These are phyloP conservation scores for Drosophila vallismaia DNA, from an alignment of 2,888 invertebrate genomes.

Conservation along the genomic window DNA sequence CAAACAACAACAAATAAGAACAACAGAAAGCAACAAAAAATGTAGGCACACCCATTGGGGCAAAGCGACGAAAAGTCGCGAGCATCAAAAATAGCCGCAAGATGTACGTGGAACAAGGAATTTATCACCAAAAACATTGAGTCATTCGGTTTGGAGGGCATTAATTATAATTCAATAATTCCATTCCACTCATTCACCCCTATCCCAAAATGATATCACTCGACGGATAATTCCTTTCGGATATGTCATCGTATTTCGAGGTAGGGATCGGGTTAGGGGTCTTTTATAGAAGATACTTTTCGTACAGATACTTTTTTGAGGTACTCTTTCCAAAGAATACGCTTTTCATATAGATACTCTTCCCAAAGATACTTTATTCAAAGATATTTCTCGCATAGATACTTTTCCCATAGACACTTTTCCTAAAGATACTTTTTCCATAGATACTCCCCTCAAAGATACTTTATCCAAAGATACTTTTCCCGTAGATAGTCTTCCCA, in stretches of 20 bases:
- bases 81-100: slow-evolving; percentile 9
- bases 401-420: not conserved
- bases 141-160: slow-evolving; percentile 11
- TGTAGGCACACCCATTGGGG: too few species aligned
- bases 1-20: too few species aligned
- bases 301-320: not conserved
- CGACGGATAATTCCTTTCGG: not conserved
- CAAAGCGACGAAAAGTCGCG: slow-evolving; percentile 1
- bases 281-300: too few species aligned
- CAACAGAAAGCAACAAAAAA: too few species aligned
- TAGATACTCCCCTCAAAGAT: too few species aligned
- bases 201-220: slow-evolving; percentile 8
- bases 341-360: too few species aligned
- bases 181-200: too few species aligned
- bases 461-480: too few species aligned
- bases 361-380: not conserved
- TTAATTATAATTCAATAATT: slow-evolving; percentile 26
- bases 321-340: not conserved
- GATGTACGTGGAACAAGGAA: slow-evolving; percentile 13
- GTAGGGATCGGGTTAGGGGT: too few species aligned
- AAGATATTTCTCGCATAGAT: not conserved
- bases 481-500: too few species aligned
- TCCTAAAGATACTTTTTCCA: not conserved
- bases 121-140: slow-evolving; percentile 24
- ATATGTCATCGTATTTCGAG: not conserved